These are phyloP conservation scores for Garrulus glandarius DNA, from an alignment of 2,797 vertebrate genomes.

Conservation along the genomic window DNA sequence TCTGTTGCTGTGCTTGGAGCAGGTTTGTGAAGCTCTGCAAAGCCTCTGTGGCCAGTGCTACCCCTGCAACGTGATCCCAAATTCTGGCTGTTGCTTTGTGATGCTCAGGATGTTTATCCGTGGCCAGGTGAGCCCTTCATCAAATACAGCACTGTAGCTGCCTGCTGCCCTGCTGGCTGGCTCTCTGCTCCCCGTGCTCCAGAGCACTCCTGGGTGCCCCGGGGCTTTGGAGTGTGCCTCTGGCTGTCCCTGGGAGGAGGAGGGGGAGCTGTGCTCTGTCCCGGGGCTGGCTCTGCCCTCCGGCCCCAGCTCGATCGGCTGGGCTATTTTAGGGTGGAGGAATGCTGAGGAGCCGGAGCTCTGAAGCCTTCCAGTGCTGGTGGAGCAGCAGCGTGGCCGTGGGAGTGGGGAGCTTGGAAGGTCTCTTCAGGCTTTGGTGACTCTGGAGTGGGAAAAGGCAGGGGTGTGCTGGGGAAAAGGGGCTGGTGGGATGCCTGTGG, in stretches of 20 bases:
- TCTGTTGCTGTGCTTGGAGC: fast-evolving
- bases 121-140: fast-evolving
- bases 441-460: fast-evolving
- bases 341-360: not conserved
- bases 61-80: fast-evolving
- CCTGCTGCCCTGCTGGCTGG: not conserved
- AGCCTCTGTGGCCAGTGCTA: fast-evolving
- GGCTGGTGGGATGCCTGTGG: fast-evolving
- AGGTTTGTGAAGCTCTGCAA: not conserved
- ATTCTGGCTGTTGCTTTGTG: fast-evolving
- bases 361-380: fast-evolving
- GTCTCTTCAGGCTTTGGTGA: not conserved
- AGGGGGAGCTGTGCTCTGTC: not conserved
- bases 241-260: not conserved
- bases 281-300: not conserved
- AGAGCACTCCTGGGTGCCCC: fast-evolving
- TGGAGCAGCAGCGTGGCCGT: fast-evolving
- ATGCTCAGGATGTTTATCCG: fast-evolving
- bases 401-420: not conserved
- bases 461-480: not conserved
- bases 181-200: fast-evolving
- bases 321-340: not conserved
- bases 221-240: fast-evolving
- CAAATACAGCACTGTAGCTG: fast-evolving
- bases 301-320: fast-evolving